Base-by-base conservation (phyloP, 1,140 invertebrate genomes). In the Zaprionus africanus region DNA sequence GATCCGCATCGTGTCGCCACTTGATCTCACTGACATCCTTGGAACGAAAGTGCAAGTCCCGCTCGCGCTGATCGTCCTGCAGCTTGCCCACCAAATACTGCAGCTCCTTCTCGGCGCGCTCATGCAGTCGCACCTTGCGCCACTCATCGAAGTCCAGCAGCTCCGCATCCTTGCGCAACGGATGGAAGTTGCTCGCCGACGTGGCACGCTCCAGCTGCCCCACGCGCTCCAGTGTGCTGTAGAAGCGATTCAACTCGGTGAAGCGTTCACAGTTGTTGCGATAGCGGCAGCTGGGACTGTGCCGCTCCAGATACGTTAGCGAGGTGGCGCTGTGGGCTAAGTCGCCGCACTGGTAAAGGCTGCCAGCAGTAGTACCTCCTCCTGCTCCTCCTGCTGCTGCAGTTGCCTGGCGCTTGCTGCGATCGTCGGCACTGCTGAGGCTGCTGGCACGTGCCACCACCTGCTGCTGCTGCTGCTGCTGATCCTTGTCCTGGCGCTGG, bases 81-180 rank as follows among this genome's bases (percentile, higher is more conserved):
- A 98, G 93, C 93, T 98, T 97, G 49, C 93, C 94, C 77, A 97
- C 96, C 26, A 99, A 93, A 65, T 94, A 94, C 69, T 96, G 95
- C 53, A 98, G 93, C 91, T 98, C 98, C 85, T 96, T 95, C 91
- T 98, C 96, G 3, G 96, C 96, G 76, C 95, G 95, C 93, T 97
- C 96, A 70, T 96, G 95, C n/a, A 95, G 94, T 67, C 97, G 93
- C 22, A 97, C 94, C 91, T 95, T 95, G 91, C 96, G 97, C 97
- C 97, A 98, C 49, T 96, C 94, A 82, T 98, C 97, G 91, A 96
- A 98, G 93, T 98, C 97, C 78, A 97, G 96, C 26, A 97, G 95
- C 82, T 97, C 96, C 90, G 97, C 96, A 81, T 95, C 95, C 91
- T 94, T 95, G 82, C 95, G 93, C 81, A 96, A 94, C 4, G 96